Conservation (phyloP, 2,797 vertebrate genomes). For the Chaetophractus vellerosus region DNA sequence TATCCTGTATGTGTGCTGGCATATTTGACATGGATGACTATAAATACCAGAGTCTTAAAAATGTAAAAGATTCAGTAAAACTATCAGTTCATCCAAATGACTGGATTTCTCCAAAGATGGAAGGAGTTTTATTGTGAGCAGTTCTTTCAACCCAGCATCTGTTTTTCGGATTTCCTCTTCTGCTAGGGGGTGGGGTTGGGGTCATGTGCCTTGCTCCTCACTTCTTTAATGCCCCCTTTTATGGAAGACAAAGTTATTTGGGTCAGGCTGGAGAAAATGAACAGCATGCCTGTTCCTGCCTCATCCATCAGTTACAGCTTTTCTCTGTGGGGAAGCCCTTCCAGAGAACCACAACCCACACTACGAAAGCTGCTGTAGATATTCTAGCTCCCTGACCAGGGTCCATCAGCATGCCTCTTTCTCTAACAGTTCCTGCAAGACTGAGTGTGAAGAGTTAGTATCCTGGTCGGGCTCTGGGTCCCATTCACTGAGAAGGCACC, state of each 20-base stretch:
- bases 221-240: not conserved
- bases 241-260: not conserved
- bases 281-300: not conserved
- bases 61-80: not conserved
- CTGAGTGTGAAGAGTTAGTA: not conserved
- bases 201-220: not conserved
- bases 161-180: slow-evolving; percentile 32
- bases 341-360: not conserved
- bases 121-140: not conserved
- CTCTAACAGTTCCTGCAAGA: not conserved
- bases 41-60: not conserved
- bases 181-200: not conserved
- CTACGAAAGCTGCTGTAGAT: not conserved
- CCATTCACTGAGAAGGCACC: not conserved
- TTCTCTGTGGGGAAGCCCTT: not conserved
- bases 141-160: not conserved
- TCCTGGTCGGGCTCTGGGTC: no score
- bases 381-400: not conserved
- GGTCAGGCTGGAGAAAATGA: not conserved
- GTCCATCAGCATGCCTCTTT: not conserved
- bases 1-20: not conserved
- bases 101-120: not conserved
- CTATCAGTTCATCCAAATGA: not conserved
- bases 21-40: not conserved
- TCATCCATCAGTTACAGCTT: not conserved